Evolutionary conservation across 2,113 vertebrate genomes (phyloP).

Genomic region (Sclerurus mexicanus): DNA sequence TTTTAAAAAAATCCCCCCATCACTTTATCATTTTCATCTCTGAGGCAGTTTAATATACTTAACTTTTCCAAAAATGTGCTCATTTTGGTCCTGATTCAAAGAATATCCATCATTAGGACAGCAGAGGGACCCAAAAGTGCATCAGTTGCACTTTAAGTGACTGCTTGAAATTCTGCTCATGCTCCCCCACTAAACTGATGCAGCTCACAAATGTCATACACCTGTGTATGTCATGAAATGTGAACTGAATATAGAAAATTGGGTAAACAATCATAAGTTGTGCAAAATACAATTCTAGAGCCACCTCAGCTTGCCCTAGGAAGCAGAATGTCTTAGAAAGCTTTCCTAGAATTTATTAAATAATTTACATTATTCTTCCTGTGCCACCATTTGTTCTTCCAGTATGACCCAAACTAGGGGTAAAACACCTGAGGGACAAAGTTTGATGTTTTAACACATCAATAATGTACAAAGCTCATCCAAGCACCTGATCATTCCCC

Average conservation of each 20-base stretch:
- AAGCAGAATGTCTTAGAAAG: background rate
- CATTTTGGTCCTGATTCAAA: background rate
- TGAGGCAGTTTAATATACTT: background rate
- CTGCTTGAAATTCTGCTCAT: background rate
- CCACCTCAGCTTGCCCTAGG: background rate
- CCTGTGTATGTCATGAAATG: background rate
- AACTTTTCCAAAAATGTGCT: background rate
- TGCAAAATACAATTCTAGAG: background rate
- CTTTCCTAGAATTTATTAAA: background rate
- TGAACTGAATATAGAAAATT: background rate
- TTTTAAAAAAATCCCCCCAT: background rate
- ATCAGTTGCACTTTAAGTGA: background rate
- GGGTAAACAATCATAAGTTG: background rate
- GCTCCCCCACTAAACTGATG: background rate
- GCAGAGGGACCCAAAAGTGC: background rate
- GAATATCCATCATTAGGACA: conserved; percentile 23
- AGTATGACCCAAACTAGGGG: background rate
- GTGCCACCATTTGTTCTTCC: background rate
- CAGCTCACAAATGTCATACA: background rate
- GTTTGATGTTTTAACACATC: background rate
- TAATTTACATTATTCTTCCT: background rate
- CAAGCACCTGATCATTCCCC: background rate
- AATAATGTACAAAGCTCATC: background rate
- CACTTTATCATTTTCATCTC: background rate
- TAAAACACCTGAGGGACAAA: background rate